phyloP scores from a whole-genome alignment of 2,888 invertebrate species.

The Embidobia sp. region DNA sequence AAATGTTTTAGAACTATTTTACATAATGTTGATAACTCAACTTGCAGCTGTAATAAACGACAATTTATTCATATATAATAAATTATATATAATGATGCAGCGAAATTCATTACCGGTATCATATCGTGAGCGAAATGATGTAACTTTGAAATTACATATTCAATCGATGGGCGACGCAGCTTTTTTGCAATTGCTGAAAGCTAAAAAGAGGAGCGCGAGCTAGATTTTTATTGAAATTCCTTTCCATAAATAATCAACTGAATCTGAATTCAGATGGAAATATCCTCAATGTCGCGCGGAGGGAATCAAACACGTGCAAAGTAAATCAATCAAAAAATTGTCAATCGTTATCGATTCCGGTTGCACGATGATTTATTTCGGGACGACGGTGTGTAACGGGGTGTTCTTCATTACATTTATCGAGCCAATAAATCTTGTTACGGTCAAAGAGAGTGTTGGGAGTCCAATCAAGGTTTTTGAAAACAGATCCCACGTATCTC shows the following conservation, averaged over 20 bases:
- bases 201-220: too few relatives aligned
- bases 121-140: too few relatives aligned
- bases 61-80: too few relatives aligned
- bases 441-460: constrained; percentile 32
- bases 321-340: constrained; percentile 50
- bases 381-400: constrained; percentile 31
- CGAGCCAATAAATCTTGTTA: constrained; percentile 50
- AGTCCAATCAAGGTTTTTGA: constrained; percentile 46
- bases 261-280: neutral
- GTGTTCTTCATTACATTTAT: constrained; percentile 54
- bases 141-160: too few relatives aligned
- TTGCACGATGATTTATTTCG: constrained; percentile 47
- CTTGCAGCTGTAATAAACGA: too few relatives aligned
- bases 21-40: too few relatives aligned
- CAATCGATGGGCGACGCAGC: too few relatives aligned
- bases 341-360: constrained; percentile 54
- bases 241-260: neutral
- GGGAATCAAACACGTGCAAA: constrained; percentile 11
- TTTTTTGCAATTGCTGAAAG: too few relatives aligned
- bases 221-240: neutral
- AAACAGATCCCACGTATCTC: constrained; percentile 48
- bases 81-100: too few relatives aligned
- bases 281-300: neutral
- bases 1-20: too few relatives aligned
- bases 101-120: too few relatives aligned